Base-by-base conservation (phyloP, 2,888 invertebrate genomes). In the Acanthosepion esculentum region DNA sequence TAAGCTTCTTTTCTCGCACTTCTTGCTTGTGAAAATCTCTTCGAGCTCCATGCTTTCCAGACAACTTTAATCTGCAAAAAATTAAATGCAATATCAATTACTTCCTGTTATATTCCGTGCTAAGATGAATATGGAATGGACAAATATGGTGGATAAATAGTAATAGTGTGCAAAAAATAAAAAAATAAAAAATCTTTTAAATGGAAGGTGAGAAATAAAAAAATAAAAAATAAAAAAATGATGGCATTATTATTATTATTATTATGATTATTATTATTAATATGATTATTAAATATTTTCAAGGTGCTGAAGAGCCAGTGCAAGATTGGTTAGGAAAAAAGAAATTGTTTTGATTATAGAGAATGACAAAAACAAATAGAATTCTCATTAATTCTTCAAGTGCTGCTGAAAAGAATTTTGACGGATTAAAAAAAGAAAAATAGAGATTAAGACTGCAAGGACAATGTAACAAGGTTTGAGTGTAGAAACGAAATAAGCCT, bases 391-490 rank as follows among this genome's bases (percentile, higher is more conserved):
- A 93, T 48, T 93, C 92, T 93, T 93, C 50, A 93, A 93, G 92
- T 93, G 92, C 50, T 12, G 92, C 92, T 93, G 92, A 93, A 93
- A 93, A 93, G 92, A 93, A 93, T 93, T 93, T 93, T 53, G 50
- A 93, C 92, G 20, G 92, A 93, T 93, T 93, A 93, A 50, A 93
- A 93, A 93, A 93, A 93, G 92, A 93, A 93, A 93, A 92, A 93
- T 50, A 93, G 92, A 93, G 92, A 93, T 93, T 93, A 93, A 93
- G 92, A 93, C 92, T 48, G 29, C 29, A 48, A 93, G 48, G 92
- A 93, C 50, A 93, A 93, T 78, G 78, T 78, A 78, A 78, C 78
- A 78, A 78, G n/a, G 78, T 78, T 10, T 55, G 15, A 20, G 1
- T n/a, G 78, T 15, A 0, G 15, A 15, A 18, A n/a, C 15, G 23